phyloP scores from a whole-genome alignment of 2,797 vertebrate species.

The Alca torda region DNA sequence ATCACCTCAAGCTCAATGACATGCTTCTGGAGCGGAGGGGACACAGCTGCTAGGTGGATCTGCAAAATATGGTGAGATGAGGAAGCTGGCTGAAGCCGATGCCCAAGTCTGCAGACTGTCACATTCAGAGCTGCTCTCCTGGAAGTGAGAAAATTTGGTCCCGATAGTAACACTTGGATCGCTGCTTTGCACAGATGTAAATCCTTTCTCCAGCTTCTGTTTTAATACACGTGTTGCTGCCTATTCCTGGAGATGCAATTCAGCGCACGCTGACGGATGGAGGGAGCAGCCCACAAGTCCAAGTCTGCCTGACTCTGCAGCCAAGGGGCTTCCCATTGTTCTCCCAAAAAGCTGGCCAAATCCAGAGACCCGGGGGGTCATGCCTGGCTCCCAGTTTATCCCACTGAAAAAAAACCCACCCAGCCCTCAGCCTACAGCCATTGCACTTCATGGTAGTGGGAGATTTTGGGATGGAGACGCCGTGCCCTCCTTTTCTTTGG shows the following conservation, averaged over 20 bases:
- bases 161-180: constrained; percentile 58
- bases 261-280: neutral
- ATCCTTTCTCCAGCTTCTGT: constrained; percentile 55
- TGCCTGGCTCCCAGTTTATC: neutral
- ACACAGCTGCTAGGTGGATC: neutral
- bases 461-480: neutral
- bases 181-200: constrained; percentile 55
- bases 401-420: neutral
- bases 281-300: neutral
- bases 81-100: constrained; percentile 43
- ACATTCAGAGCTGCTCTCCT: constrained; percentile 54
- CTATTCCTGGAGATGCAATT: constrained; percentile 50
- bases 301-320: neutral
- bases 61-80: neutral
- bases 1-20: neutral
- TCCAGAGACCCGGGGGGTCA: neutral
- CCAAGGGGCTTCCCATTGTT: neutral
- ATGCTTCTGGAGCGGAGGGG: neutral
- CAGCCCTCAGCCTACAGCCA: neutral
- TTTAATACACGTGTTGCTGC: constrained; percentile 19
- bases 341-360: neutral
- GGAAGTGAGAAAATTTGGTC: constrained; percentile 65
- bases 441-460: neutral
- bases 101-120: constrained; percentile 59
- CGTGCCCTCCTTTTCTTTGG: neutral